Evolutionary conservation across 2,113 vertebrate species (phyloP), one percentile per base, ranked within the genome.

Genomic region (Scomber colias): DNA sequence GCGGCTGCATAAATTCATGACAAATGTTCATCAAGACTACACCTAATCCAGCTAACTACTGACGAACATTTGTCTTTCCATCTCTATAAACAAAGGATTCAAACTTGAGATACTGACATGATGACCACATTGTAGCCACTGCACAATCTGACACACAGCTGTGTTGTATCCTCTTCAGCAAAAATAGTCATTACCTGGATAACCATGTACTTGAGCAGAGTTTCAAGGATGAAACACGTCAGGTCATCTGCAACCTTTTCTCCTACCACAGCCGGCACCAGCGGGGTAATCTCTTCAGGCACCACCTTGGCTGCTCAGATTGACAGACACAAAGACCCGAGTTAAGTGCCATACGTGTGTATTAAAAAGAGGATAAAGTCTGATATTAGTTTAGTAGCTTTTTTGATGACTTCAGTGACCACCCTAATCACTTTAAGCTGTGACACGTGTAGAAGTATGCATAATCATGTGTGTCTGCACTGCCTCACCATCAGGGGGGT

Each of bases 151-250:
- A 11, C 12, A 48, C 44, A 40, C 4, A 5, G 3, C 21, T 44
- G 17, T 46, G 1, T 1, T 13, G 4, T 19, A 2, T 48, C 55
- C 55, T 48, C 48, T 11, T 3, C 1, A 1, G 13, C 3, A 57
- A 40, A 45, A 30, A 17, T 17, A 50, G 16, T 40, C 30, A 91
- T 89, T 89, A 99, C 98, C 97, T 99, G 98, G 83, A 96, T 94
- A 66, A 99, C 98, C 96, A 99, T 98, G 49, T 97, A 97, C 87
- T 97, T 99, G 69, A 99, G 95, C 45, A 99, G 90, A 13, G 95
- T 95, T 89, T 99, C 97, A 51, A 99, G 97, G 77, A 99, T 96
- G 92, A 94, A 98, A 93, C 97, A 99, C 19, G 97, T 99, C 77
- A 95, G 97, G 88, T 99, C 98, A 59, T 99, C 98, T 14, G 95